A percentile compares a stretch with the other conserved stretches of the same genome.
Conservation (phyloP, 1,140 invertebrate species). For the Habropoda laboriosa region DNA sequence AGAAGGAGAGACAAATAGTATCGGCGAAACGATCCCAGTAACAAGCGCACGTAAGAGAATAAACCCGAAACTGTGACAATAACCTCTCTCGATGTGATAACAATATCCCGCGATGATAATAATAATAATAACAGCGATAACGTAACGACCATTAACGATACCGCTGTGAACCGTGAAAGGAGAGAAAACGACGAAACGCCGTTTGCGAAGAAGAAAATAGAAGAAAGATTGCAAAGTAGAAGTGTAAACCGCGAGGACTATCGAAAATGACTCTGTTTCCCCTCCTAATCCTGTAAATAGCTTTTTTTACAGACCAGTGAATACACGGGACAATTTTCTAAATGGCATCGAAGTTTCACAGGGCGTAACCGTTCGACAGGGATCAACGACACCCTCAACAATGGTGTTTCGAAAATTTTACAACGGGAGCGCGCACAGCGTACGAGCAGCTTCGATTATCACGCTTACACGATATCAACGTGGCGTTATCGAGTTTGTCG, state of each 20-base stretch:
- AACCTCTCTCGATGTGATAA: neutral
- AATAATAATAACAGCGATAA: neutral
- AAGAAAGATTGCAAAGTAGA: neutral
- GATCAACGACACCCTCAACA: neutral
- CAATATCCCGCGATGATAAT: neutral
- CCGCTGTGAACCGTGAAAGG: neutral
- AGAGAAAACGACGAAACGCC: neutral
- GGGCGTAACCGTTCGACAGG: neutral
- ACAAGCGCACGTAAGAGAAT: neutral
- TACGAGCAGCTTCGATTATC: constrained; percentile 41
- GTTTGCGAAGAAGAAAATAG: too few species aligned
- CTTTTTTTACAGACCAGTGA: neutral
- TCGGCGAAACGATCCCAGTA: neutral
- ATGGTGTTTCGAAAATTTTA: neutral
- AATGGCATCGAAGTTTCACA: neutral
- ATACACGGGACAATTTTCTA: neutral
- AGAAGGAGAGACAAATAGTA: neutral
- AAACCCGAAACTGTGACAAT: neutral
- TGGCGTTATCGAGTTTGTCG: constrained; percentile 53
- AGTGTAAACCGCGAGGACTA: neutral
- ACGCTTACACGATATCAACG: constrained; percentile 24
- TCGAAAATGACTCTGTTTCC: neutral
- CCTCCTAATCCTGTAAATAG: neutral
- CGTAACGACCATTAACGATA: neutral
- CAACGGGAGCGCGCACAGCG: neutral